A percentile compares a stretch with the other conserved stretches of the same genome.
These are phyloP conservation scores for Camponotus floridanus DNA, from an alignment of 1,140 invertebrate species.

Conservation along the genomic window DNA sequence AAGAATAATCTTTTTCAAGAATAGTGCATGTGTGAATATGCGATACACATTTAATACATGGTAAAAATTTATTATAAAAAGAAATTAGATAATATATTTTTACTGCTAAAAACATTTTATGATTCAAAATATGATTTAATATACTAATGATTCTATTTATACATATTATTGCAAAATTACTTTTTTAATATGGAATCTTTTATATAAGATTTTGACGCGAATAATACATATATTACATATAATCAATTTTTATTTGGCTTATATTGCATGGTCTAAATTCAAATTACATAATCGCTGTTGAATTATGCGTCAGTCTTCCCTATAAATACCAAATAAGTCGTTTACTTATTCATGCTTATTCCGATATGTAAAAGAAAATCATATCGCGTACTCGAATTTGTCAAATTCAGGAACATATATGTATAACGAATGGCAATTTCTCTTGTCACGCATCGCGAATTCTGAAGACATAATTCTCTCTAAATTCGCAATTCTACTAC, in stretches of 20 bases:
- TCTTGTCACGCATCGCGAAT: slow-evolving; percentile 41
- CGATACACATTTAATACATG: background rate
- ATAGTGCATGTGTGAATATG: background rate
- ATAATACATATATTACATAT: background rate
- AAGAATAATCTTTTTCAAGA: background rate
- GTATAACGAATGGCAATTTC: slow-evolving; percentile 38
- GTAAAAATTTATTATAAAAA: background rate
- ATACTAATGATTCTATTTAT: background rate
- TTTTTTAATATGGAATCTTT: background rate
- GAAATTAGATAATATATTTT: background rate
- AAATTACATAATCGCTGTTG: slow-evolving; percentile 36
- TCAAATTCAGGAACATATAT: slow-evolving; percentile 10
- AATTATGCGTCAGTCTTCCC: slow-evolving; percentile 45
- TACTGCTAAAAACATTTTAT: background rate
- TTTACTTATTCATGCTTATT: slow-evolving; percentile 46
- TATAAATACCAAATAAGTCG: slow-evolving; percentile 58
- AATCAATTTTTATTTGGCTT: slow-evolving; percentile 31
- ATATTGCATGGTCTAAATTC: background rate
- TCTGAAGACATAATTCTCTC: slow-evolving; percentile 52
- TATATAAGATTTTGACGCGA: background rate
- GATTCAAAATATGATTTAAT: background rate
- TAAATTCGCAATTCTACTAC: slow-evolving; percentile 50
- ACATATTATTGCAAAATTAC: background rate
- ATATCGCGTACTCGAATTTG: slow-evolving; percentile 28
- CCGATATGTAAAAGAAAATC: slow-evolving; percentile 42